Conservation (phyloP, 2,113 vertebrate genomes). For the Alouatta palliata region DNA sequence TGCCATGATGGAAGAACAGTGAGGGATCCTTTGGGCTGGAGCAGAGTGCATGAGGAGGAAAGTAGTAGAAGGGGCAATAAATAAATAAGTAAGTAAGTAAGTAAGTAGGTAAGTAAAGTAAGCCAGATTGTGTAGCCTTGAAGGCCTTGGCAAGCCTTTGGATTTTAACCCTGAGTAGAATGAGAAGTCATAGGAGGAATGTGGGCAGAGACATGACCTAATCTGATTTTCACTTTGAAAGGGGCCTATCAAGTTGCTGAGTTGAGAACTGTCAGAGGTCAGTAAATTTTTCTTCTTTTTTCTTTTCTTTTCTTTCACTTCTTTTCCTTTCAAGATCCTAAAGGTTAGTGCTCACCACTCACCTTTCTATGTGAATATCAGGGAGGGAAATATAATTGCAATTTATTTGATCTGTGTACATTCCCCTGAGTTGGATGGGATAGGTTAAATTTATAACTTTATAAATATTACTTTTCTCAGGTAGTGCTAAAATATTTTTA, state of each 20-base stretch:
- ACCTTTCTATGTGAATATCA: neutral
- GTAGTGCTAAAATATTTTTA: neutral
- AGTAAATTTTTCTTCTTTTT: neutral
- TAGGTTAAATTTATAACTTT: neutral
- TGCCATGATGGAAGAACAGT: neutral
- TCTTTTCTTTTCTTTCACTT: neutral
- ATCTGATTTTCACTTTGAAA: neutral
- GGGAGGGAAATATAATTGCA: neutral
- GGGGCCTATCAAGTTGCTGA: neutral
- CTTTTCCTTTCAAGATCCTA: too few relatives aligned
- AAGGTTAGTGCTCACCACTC: neutral
- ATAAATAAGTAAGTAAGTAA: neutral
- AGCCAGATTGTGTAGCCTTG: neutral
- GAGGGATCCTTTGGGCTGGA: neutral
- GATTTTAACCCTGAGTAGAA: neutral
- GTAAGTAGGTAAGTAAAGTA: neutral
- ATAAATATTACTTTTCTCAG: neutral
- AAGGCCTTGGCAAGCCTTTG: neutral
- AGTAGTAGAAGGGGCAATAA: neutral
- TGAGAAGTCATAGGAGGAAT: neutral
- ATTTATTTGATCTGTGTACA: neutral
- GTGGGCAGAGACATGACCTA: neutral
- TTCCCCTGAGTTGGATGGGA: neutral
- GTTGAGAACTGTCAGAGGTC: neutral
- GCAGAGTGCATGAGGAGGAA: neutral